Conservation (phyloP, 2,113 vertebrate species). For the Clarias gariepinus region DNA sequence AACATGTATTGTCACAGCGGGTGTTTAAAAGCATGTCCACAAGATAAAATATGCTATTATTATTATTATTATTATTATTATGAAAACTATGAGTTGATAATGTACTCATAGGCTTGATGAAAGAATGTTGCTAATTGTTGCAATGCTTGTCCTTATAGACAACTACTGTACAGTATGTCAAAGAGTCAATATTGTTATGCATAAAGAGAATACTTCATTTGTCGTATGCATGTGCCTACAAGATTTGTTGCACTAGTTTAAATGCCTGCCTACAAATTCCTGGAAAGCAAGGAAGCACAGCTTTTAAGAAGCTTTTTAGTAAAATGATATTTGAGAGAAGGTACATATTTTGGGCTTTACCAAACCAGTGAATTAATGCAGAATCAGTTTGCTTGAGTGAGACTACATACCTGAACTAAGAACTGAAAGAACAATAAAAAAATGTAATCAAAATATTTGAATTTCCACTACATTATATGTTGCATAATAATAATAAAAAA, state of each 20-base stretch:
- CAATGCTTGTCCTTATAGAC: not conserved
- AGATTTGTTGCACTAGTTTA: not conserved
- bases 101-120: not conserved
- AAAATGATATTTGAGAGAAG: not conserved
- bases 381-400: not conserved
- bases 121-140: not conserved
- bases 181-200: not conserved
- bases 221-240: not conserved
- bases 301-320: not conserved
- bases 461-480: not conserved
- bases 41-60: not conserved
- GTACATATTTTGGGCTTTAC: not conserved
- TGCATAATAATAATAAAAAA: not conserved
- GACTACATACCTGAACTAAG: not conserved
- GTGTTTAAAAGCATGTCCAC: not conserved
- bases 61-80: too few relatives aligned
- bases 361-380: not conserved
- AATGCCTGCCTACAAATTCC: not conserved
- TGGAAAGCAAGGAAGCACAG: not conserved
- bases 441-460: not conserved
- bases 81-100: not conserved
- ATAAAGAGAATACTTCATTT: not conserved
- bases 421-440: not conserved
- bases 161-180: not conserved
- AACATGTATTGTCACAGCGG: not conserved